phyloP scores from a whole-genome alignment of 2,797 vertebrate species.

The Clarias platycephalus region DNA sequence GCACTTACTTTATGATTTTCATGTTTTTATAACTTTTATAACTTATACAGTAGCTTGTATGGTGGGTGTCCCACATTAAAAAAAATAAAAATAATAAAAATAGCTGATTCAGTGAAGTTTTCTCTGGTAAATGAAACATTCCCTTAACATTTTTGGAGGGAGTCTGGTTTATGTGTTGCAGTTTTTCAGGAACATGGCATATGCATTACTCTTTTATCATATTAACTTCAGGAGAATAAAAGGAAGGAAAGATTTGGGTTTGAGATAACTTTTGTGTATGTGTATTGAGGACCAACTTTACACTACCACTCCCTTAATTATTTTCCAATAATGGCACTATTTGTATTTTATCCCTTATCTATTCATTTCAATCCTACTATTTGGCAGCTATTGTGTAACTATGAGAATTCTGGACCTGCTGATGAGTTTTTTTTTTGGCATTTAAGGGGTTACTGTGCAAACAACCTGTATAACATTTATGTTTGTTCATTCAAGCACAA shows the following conservation, averaged over 20 bases:
- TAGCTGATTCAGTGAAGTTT: neutral
- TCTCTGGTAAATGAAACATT: neutral
- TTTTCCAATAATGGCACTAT: neutral
- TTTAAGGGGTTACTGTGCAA: neutral
- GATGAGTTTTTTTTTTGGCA: neutral
- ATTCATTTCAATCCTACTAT: neutral
- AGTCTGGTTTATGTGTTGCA: neutral
- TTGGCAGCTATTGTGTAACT: neutral
- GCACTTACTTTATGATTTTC: neutral
- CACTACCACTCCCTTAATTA: neutral
- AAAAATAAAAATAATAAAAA: neutral
- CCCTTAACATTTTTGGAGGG: neutral
- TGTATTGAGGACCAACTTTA: neutral
- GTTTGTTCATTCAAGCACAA: no score
- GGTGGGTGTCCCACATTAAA: neutral
- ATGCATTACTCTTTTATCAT: neutral
- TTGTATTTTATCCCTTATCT: neutral
- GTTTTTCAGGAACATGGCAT: constrained; percentile 1
- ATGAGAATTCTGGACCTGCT: neutral
- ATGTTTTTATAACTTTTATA: no score
- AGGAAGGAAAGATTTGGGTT: no score
- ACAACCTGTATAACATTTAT: neutral
- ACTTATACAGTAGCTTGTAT: neutral
- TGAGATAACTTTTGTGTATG: neutral
- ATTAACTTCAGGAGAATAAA: neutral